phyloP scores from a whole-genome alignment of 2,113 vertebrate genomes.

The Thinocorus orbignyianus region DNA sequence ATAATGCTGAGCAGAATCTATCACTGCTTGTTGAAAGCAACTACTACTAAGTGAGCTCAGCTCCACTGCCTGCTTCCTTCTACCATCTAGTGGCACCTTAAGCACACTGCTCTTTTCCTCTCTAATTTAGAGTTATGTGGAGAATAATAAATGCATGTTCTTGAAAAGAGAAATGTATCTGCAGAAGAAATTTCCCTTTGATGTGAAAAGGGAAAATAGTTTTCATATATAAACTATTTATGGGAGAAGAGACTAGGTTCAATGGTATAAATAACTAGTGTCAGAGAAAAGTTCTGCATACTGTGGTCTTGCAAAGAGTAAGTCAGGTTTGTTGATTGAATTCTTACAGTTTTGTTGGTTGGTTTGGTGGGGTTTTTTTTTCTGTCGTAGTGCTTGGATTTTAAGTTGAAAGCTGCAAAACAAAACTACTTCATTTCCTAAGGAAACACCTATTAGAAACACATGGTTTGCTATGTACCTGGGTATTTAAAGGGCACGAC shows the following conservation, averaged over 20 bases:
- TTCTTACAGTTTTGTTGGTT: background rate
- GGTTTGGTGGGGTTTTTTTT: background rate
- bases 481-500: background rate
- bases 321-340: background rate
- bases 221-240: background rate
- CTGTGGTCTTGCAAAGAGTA: background rate
- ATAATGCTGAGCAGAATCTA: background rate
- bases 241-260: background rate
- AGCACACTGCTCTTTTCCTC: background rate
- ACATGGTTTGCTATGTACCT: background rate
- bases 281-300: background rate
- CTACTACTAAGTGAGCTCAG: background rate
- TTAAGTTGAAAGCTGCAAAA: conserved; percentile 24
- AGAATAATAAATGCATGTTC: background rate
- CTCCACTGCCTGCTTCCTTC: conserved; percentile 37
- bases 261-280: background rate
- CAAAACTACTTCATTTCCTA: background rate
- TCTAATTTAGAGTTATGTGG: background rate
- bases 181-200: background rate
- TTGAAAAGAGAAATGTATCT: background rate
- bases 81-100: conserved; percentile 66
- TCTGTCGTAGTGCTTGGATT: background rate
- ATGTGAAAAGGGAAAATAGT: background rate
- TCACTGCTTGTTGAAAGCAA: background rate
- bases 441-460: background rate